Evolutionary conservation across 2,888 invertebrate genomes (phyloP).

Genomic region (Isoperla grammatica): DNA sequence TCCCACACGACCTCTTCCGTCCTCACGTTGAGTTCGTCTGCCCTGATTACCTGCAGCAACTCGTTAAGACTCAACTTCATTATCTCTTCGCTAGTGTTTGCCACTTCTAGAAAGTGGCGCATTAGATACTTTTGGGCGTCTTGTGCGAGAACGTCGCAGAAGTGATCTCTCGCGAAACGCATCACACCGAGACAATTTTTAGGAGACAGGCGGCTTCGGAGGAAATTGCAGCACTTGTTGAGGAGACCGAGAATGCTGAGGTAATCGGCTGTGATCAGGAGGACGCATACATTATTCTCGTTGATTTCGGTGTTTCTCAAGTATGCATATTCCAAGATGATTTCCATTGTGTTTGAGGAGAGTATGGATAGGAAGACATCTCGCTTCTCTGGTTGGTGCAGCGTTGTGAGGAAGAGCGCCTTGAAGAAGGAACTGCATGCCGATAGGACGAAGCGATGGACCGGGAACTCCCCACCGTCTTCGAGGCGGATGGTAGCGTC

Average conservation of each 20-base stretch:
- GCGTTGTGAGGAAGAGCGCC: constrained; percentile 74
- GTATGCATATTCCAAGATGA: constrained; percentile 80
- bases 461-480: constrained; percentile 74
- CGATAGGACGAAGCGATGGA: constrained; percentile 80
- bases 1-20: constrained; percentile 87
- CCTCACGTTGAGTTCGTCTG: constrained; percentile 79
- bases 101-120: constrained; percentile 66
- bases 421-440: constrained; percentile 88
- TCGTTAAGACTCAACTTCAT: constrained; percentile 65
- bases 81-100: constrained; percentile 67
- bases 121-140: constrained; percentile 48
- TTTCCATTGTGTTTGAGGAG: constrained; percentile 66
- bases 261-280: constrained; percentile 83
- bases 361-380: constrained; percentile 73
- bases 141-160: too few species aligned
- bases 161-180: constrained; percentile 57
- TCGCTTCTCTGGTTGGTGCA: constrained; percentile 61
- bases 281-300: constrained; percentile 70
- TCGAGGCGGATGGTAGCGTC: constrained; percentile 79
- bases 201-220: constrained; percentile 62
- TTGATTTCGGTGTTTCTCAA: constrained; percentile 69
- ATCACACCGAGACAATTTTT: constrained; percentile 80
- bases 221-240: constrained; percentile 71
- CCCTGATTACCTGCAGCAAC: constrained; percentile 67
- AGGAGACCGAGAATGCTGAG: constrained; percentile 77